phyloP scores from a whole-genome alignment of 2,888 invertebrate genomes.

The Trissolcus japonicus region DNA sequence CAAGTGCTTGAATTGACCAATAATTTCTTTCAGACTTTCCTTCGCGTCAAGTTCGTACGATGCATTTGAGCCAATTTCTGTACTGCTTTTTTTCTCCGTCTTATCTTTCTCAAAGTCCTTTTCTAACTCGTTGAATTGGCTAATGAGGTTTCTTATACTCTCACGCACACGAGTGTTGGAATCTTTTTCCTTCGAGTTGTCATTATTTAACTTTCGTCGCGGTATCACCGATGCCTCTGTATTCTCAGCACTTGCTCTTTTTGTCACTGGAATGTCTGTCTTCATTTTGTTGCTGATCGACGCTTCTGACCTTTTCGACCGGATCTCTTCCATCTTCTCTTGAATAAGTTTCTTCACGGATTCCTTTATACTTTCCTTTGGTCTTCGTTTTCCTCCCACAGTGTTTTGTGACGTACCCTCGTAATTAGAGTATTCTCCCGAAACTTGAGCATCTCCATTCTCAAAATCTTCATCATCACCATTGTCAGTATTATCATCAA shows the following conservation, averaged over 20 bases:
- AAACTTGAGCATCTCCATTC: constrained; percentile 17
- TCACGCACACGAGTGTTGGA: constrained; percentile 64
- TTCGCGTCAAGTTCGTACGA: constrained; percentile 64
- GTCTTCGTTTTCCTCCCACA: constrained; percentile 25
- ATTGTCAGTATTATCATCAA: constrained; percentile 9
- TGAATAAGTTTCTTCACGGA: constrained; percentile 70
- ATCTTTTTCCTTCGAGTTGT: constrained; percentile 57
- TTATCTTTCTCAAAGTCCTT: constrained; percentile 66
- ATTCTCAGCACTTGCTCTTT: constrained; percentile 49
- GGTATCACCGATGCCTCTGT: constrained; percentile 59
- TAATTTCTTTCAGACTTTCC: constrained; percentile 70
- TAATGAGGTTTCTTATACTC: constrained; percentile 72
- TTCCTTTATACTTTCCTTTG: constrained; percentile 63
- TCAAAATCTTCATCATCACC: constrained; percentile 5
- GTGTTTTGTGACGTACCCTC: constrained; percentile 35
- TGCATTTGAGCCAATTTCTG: constrained; percentile 32
- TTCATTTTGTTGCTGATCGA: constrained; percentile 27
- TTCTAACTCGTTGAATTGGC: constrained; percentile 73
- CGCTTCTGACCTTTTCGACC: constrained; percentile 71
- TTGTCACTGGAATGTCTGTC: constrained; percentile 53
- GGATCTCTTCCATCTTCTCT: constrained; percentile 78
- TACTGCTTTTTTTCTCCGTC: constrained; percentile 31
- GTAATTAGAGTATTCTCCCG: constrained; percentile 21
- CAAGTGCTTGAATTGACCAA: constrained; percentile 70
- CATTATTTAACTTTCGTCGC: constrained; percentile 61